Percentiles rank a stretch among this genome's conserved stretches.
Evolutionary conservation across 1,140 invertebrate genomes (phyloP).

Genomic region (Papilio xuthus): DNA sequence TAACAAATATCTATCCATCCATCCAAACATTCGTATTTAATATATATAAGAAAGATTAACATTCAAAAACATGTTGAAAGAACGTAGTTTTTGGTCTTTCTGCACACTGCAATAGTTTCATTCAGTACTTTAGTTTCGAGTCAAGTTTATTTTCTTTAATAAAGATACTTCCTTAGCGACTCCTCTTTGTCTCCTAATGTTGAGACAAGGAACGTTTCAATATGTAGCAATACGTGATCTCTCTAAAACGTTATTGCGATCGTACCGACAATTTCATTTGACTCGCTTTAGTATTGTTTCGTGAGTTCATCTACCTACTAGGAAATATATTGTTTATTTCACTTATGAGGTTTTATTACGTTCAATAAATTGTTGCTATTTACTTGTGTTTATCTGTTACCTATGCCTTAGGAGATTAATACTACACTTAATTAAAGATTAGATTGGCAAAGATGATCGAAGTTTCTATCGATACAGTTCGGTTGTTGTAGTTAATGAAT

Average conservation of each 20-base stretch:
- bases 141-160: not conserved
- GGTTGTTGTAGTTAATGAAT: no score
- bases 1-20: no score
- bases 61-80: no score
- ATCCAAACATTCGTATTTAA: no score
- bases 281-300: slow-evolving; percentile 21
- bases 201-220: slow-evolving; percentile 16
- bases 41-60: no score
- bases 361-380: not conserved
- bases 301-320: slow-evolving; percentile 10
- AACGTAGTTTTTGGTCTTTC: no score
- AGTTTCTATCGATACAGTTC: no score
- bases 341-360: not conserved
- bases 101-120: not conserved
- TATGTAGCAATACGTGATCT: slow-evolving; percentile 16
- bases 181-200: slow-evolving; percentile 11
- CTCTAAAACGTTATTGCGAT: slow-evolving; percentile 16
- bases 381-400: not conserved
- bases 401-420: no score
- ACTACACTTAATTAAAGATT: no score
- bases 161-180: not conserved
- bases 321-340: slow-evolving; percentile 15
- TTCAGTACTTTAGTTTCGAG: not conserved
- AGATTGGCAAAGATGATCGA: no score
- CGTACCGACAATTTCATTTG: slow-evolving; percentile 24